Conservation (phyloP, 2,888 invertebrate species). For the Agrotis puta region DNA sequence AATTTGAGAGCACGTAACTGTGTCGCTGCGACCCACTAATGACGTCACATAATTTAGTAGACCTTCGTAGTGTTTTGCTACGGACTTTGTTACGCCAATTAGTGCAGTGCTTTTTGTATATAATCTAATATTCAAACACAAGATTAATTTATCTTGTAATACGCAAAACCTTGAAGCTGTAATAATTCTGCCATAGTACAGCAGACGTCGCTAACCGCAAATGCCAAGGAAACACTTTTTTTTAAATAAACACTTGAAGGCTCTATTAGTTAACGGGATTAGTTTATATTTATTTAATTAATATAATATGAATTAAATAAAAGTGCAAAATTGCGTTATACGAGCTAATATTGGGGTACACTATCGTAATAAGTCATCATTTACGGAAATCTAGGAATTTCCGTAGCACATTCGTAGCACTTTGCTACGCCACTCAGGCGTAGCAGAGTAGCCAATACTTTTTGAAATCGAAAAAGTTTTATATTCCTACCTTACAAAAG, state of each 20-base stretch:
- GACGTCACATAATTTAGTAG: not conserved
- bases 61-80: not conserved
- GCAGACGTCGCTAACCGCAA: not conserved
- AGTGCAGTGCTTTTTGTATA: not conserved
- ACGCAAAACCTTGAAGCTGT: not conserved
- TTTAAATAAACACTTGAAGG: no score
- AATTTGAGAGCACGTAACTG: not conserved
- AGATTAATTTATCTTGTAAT: not conserved
- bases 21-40: not conserved
- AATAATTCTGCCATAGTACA: not conserved
- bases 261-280: no score
- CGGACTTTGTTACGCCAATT: not conserved
- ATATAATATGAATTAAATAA: no score
- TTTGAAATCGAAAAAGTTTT: not conserved
- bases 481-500: not conserved
- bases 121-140: not conserved
- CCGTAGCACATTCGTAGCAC: not conserved
- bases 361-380: not conserved
- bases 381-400: not conserved
- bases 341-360: not conserved
- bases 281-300: no score
- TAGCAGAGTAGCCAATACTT: not conserved
- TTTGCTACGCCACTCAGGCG: not conserved
- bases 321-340: not conserved
- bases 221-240: not conserved